These are phyloP conservation scores for Rhincodon typus DNA, from an alignment of 2,797 vertebrate species.

Conservation along the genomic window DNA sequence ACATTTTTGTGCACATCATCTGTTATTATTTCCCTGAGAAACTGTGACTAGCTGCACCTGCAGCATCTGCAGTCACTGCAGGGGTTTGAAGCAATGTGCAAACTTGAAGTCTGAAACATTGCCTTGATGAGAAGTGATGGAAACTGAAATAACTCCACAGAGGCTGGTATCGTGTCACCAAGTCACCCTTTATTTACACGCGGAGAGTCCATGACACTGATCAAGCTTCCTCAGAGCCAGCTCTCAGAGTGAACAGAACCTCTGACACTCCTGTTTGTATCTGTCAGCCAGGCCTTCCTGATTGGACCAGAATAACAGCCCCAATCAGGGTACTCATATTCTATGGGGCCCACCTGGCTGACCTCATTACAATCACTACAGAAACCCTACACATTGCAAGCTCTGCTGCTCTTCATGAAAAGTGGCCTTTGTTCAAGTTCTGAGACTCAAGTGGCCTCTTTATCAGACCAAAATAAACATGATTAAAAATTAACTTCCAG, in stretches of 20 bases:
- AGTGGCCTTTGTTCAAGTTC: constrained; percentile 27
- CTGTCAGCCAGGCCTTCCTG: too few species aligned
- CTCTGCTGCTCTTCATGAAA: neutral
- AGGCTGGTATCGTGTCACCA: too few species aligned
- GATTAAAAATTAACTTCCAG: constrained; percentile 30
- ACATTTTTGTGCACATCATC: constrained; percentile 20
- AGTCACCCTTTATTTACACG: too few species aligned
- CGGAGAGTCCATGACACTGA: too few species aligned
- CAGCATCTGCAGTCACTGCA: constrained; percentile 25
- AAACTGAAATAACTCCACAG: too few species aligned
- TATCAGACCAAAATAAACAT: neutral
- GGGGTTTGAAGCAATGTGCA: constrained; percentile 14
- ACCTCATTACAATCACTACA: too few species aligned
- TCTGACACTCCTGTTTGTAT: too few species aligned
- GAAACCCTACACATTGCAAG: neutral
- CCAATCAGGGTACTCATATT: too few species aligned
- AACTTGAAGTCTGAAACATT: constrained; percentile 1
- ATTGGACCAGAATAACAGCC: too few species aligned
- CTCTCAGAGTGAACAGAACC: too few species aligned
- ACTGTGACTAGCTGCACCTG: neutral
- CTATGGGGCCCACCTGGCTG: too few species aligned
- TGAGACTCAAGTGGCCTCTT: neutral
- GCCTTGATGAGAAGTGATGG: neutral
- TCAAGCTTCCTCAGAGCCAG: too few species aligned
- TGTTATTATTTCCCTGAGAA: neutral